Conservation (phyloP, 2,113 vertebrate genomes). For the Marmota flaviventris region DNA sequence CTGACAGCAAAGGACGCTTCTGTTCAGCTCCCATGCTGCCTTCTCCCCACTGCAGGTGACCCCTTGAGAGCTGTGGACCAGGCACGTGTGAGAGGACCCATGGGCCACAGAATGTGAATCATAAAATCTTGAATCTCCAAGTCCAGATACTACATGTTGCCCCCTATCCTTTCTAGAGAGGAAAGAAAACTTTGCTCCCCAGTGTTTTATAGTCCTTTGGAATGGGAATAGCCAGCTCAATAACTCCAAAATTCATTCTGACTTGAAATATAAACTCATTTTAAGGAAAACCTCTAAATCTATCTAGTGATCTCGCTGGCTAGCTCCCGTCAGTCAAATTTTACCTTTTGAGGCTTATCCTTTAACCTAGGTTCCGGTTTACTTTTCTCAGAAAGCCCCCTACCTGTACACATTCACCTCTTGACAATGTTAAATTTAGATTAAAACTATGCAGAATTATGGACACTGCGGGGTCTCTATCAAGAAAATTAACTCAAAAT, state of each 20-base stretch:
- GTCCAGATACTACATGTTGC: rapidly evolving
- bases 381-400: background rate
- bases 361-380: background rate
- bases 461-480: background rate
- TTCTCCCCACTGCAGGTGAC: rapidly evolving
- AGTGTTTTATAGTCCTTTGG: background rate
- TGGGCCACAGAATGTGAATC: too few species aligned
- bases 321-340: background rate
- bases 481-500: background rate
- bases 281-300: background rate
- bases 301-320: background rate
- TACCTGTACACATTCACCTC: background rate
- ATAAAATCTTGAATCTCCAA: background rate
- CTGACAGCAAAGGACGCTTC: background rate
- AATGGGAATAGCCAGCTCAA: background rate
- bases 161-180: background rate
- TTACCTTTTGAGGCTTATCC: background rate
- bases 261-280: constrained; percentile 45
- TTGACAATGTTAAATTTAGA: background rate
- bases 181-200: rapidly evolving
- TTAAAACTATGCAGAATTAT: background rate
- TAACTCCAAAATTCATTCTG: background rate
- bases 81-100: background rate
- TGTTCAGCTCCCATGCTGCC: background rate
- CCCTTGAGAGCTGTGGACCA: rapidly evolving